Conservation (phyloP, 2,113 vertebrate genomes). For the Peucedramus taeniatus region DNA sequence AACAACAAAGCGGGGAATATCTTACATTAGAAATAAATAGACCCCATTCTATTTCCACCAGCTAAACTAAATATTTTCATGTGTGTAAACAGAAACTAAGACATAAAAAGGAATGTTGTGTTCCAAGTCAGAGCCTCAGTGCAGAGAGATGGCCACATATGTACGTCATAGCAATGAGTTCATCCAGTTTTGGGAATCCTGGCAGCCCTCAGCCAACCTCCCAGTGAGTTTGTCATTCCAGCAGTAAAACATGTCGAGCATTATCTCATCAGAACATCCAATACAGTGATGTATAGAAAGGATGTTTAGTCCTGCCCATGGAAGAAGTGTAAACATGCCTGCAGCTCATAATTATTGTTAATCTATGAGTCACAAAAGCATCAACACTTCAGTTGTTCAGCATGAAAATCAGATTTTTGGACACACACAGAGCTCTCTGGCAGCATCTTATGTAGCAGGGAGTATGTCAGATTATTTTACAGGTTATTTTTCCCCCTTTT, state of each 20-base stretch:
- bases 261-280: background rate
- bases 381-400: background rate
- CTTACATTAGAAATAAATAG: background rate
- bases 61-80: background rate
- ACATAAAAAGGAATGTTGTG: background rate
- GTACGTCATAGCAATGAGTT: background rate
- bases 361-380: background rate
- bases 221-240: background rate
- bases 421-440: accelerated
- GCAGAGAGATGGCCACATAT: background rate
- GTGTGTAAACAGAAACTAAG: background rate
- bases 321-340: background rate
- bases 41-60: background rate
- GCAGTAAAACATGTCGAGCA: background rate
- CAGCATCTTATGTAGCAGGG: background rate
- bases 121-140: background rate
- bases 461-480: background rate
- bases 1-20: background rate
- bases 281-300: background rate
- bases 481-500: background rate
- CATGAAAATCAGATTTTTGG: background rate
- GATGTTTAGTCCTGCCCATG: background rate
- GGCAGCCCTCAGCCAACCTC: background rate
- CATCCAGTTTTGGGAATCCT: background rate
- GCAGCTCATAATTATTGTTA: background rate